Evolutionary conservation across 2,797 vertebrate species (phyloP).

Genomic region (Rhinatrema bivittatum): DNA sequence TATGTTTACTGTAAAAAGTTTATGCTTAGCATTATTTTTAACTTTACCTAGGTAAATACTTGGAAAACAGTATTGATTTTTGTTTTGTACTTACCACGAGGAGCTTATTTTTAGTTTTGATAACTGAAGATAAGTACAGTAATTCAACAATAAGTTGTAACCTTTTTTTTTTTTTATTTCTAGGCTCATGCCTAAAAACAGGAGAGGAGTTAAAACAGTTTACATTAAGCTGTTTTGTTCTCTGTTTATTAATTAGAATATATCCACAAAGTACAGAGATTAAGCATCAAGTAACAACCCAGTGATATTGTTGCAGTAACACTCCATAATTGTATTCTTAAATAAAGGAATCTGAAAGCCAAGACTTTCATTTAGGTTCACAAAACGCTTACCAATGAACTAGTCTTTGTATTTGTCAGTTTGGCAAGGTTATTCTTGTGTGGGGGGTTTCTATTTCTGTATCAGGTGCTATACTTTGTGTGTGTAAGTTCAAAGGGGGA

Average conservation of each 20-base stretch:
- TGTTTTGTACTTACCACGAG: conserved; percentile 21
- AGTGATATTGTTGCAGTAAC: conserved; percentile 31
- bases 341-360: conserved; percentile 33
- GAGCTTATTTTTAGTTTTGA: conserved; percentile 40
- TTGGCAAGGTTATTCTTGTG: conserved; percentile 31
- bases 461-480: conserved; percentile 53
- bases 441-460: conserved; percentile 38
- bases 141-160: conserved; percentile 30
- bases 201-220: conserved; percentile 37
- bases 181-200: conserved; percentile 12
- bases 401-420: too few species aligned
- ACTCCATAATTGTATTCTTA: conserved; percentile 17
- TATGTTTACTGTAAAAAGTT: conserved; percentile 37
- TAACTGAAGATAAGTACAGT: conserved; percentile 25
- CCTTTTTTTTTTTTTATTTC: conserved; percentile 11
- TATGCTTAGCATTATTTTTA: conserved; percentile 38
- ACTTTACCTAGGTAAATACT: conserved; percentile 26
- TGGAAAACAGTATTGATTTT: conserved; percentile 32
- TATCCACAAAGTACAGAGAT: conserved; percentile 26
- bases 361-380: conserved; percentile 29
- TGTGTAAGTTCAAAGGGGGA: conserved; percentile 53
- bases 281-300: conserved; percentile 14
- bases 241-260: conserved; percentile 27
- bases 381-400: too few species aligned
- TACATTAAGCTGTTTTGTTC: conserved; percentile 41